A percentile compares a stretch with the other conserved stretches of the same genome.
These are phyloP conservation scores for Bradysia coprophila DNA, from an alignment of 1,140 invertebrate genomes.

Conservation along the genomic window DNA sequence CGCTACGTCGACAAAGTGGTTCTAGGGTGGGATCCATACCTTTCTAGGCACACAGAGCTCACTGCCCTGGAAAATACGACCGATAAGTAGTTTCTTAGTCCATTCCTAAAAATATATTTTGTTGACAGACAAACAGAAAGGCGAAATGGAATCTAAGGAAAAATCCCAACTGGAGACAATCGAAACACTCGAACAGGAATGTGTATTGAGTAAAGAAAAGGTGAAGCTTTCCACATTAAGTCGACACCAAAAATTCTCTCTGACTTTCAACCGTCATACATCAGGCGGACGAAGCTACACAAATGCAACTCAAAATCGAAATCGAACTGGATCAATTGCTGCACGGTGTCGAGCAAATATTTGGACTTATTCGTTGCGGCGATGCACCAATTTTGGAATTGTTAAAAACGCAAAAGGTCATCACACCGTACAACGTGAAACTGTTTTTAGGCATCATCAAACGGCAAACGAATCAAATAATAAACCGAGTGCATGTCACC, in stretches of 20 bases:
- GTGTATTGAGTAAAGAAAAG: no score
- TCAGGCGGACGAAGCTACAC: conserved; percentile 10
- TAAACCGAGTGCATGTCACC: conserved; percentile 28
- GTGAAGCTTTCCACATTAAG: conserved; percentile 9
- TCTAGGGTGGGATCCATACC: no score
- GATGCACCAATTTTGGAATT: conserved; percentile 48
- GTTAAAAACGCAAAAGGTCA: conserved; percentile 38
- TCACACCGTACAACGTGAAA: conserved; percentile 49
- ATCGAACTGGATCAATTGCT: conserved; percentile 29
- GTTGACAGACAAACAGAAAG: conserved; percentile 7
- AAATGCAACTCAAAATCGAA: conserved; percentile 17
- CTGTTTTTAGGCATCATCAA: conserved; percentile 55
- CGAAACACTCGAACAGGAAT: conserved; percentile 15
- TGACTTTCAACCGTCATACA: background rate
- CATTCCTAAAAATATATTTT: conserved; percentile 5
- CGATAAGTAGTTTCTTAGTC: background rate
- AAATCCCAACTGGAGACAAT: conserved; percentile 16
- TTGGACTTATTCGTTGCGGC: conserved; percentile 36
- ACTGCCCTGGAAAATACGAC: no score
- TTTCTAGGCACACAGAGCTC: no score
- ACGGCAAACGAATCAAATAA: conserved; percentile 31
- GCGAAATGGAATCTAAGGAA: conserved; percentile 27
- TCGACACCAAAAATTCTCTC: background rate
- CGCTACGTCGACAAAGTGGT: no score
- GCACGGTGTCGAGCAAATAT: conserved; percentile 31